phyloP scores from a whole-genome alignment of 2,888 invertebrate genomes.

The Apodemia duryi region DNA sequence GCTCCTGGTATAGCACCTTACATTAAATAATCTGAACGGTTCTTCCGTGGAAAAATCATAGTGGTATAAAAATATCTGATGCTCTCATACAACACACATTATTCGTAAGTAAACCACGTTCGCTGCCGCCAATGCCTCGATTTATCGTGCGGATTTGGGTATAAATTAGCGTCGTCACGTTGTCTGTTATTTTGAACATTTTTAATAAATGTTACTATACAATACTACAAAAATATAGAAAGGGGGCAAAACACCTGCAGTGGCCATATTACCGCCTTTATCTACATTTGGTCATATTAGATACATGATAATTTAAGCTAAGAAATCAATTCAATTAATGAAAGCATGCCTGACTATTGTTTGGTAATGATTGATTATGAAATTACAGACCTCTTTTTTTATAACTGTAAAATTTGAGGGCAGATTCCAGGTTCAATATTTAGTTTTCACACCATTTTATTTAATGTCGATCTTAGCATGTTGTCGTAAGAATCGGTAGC shows the following conservation, averaged over 20 bases:
- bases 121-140: slow-evolving; percentile 26
- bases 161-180: no score
- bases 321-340: not conserved
- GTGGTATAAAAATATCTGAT: slow-evolving; percentile 12
- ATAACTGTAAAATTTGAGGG: not conserved
- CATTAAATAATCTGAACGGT: not conserved
- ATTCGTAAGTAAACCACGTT: slow-evolving; percentile 1
- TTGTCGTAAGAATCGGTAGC: not conserved
- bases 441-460: not conserved
- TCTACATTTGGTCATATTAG: no score
- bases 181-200: no score
- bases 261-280: no score
- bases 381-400: not conserved
- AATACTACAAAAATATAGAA: no score
- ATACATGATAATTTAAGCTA: not conserved
- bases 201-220: no score
- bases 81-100: slow-evolving; percentile 10
- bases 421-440: not conserved
- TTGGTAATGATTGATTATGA: not conserved
- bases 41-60: slow-evolving; percentile 19
- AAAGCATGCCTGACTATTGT: no score
- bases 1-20: slow-evolving; percentile 7
- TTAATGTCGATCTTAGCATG: not conserved
- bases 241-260: no score
- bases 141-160: no score